A percentile compares a stretch with the other conserved stretches of the same genome.
Conservation (phyloP, 2,888 invertebrate species). For the Thera britannica region DNA sequence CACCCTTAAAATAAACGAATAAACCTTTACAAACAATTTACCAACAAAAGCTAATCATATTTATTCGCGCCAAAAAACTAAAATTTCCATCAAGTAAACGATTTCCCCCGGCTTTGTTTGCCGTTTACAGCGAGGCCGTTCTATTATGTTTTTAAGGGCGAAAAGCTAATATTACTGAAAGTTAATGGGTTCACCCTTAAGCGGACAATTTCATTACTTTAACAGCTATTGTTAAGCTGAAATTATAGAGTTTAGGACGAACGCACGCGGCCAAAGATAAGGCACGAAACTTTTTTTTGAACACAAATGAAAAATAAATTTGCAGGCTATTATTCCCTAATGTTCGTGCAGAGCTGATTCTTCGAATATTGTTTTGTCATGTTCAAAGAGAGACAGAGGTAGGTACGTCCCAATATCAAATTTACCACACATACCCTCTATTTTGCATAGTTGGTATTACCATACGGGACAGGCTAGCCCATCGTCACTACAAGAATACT, state of each 20-base stretch:
- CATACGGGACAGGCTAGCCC: no score
- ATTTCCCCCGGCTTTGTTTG: constrained; percentile 31
- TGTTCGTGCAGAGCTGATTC: no score
- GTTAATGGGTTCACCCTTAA: constrained; percentile 37
- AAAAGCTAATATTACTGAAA: constrained; percentile 38
- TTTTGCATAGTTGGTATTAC: no score
- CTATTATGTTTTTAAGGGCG: constrained; percentile 37
- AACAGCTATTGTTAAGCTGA: constrained; percentile 32
- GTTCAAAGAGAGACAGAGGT: no score
- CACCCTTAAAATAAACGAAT: constrained; percentile 14
- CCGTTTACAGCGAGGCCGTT: constrained; percentile 31
- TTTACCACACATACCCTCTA: no score
- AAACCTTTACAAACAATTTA: constrained; percentile 3
- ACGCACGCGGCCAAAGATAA: constrained; percentile 3
- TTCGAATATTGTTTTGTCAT: no score
- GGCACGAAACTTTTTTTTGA: constrained; percentile 4
- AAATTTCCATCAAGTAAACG: constrained; percentile 25
- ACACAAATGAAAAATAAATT: neutral
- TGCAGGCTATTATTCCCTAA: no score
- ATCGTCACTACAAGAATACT: no score
- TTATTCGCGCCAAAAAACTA: constrained; percentile 23
- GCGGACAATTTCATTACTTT: constrained; percentile 40
- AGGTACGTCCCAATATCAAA: no score
- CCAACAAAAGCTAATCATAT: constrained; percentile 14
- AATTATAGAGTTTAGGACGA: constrained; percentile 28